Evolutionary conservation across 2,113 vertebrate genomes (phyloP).

Genomic region (Dunckerocampus dactyliophorus): DNA sequence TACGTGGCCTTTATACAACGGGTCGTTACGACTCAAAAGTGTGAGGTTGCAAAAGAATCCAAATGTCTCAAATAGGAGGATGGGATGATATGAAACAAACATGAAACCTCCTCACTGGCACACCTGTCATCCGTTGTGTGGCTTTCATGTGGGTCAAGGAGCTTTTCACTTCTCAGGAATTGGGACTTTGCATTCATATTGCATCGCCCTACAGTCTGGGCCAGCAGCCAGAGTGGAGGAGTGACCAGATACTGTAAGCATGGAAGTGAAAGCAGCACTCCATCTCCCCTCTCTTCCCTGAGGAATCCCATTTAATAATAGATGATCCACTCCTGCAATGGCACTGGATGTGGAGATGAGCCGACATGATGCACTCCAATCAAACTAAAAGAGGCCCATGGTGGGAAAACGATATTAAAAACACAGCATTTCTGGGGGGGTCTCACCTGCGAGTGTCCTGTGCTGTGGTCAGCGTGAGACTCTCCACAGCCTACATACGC

Average conservation of each 20-base stretch:
- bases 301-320: constrained; percentile 62
- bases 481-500: constrained; percentile 95
- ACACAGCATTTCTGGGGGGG: constrained; percentile 6
- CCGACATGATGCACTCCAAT: background rate
- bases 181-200: constrained; percentile 20
- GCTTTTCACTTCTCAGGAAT: constrained; percentile 1
- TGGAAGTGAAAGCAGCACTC: constrained; percentile 26
- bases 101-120: constrained; percentile 2
- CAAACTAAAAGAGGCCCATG: background rate
- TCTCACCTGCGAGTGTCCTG: constrained; percentile 93
- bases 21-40: background rate
- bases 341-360: constrained; percentile 33
- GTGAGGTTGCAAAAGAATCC: background rate
- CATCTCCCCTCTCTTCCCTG: constrained; percentile 34
- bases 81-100: background rate
- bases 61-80: background rate
- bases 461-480: constrained; percentile 94
- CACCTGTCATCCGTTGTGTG: background rate
- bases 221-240: background rate
- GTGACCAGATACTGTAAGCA: constrained; percentile 42
- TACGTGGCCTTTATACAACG: constrained; percentile 15
- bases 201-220: background rate
- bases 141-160: constrained; percentile 3
- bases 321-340: constrained; percentile 52
- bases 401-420: constrained; percentile 20